These are phyloP conservation scores for Spermophilus dauricus DNA, from an alignment of 2,113 vertebrate genomes.

Conservation along the genomic window DNA sequence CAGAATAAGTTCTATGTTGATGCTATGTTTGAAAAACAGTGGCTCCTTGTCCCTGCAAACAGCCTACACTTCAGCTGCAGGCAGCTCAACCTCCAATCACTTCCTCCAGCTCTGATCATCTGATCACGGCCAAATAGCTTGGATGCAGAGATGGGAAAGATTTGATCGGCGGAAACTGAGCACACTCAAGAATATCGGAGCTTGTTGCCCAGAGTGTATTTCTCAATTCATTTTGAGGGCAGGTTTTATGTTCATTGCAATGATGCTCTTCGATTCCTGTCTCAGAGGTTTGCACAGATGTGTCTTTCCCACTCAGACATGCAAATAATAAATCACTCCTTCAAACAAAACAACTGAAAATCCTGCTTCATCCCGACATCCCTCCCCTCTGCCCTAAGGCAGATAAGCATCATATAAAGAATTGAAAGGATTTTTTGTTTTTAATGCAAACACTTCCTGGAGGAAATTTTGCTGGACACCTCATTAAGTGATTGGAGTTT, in stretches of 20 bases:
- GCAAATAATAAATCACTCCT: slow-evolving; percentile 41
- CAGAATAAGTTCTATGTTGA: slow-evolving; percentile 92
- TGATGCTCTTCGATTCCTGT: slow-evolving; percentile 64
- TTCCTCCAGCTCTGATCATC: slow-evolving; percentile 94
- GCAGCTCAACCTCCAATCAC: slow-evolving; percentile 93
- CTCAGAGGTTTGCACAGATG: slow-evolving; percentile 77
- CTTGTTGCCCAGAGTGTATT: slow-evolving; percentile 62
- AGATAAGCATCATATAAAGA: not conserved
- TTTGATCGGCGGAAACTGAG: slow-evolving; percentile 88
- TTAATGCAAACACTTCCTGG: slow-evolving; percentile 14
- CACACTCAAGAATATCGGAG: slow-evolving; percentile 78
- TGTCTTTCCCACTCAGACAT: slow-evolving; percentile 74
- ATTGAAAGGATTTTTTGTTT: not conserved
- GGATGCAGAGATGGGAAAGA: slow-evolving; percentile 92
- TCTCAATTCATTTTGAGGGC: slow-evolving; percentile 80
- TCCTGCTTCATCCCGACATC: slow-evolving; percentile 61
- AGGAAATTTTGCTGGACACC: slow-evolving; percentile 13
- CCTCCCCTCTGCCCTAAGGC: not conserved
- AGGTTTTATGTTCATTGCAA: slow-evolving; percentile 75
- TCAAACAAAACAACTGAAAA: slow-evolving; percentile 72
- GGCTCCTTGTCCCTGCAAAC: slow-evolving; percentile 94
- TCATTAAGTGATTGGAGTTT: slow-evolving; percentile 29
- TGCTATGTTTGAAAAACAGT: slow-evolving; percentile 94
- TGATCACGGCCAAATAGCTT: slow-evolving; percentile 93
- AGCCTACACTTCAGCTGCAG: slow-evolving; percentile 96